Base-by-base conservation (phyloP, 2,888 invertebrate genomes). In the Meandrusa payeni region DNA sequence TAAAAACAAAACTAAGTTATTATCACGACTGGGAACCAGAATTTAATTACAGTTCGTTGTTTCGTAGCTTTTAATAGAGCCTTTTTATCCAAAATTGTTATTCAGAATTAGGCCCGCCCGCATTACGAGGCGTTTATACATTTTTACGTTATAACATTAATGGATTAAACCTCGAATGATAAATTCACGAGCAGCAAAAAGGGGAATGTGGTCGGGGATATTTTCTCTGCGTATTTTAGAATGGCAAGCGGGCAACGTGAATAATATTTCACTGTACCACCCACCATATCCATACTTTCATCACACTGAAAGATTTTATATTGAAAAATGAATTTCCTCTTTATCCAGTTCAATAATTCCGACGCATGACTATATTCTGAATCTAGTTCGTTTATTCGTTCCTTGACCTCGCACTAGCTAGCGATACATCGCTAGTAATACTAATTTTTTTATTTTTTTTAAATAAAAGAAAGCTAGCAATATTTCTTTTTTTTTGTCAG, bases 101-200 rank as follows among this genome's bases (percentile, higher is more conserved):
- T 42, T 36, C 34, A 36, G 42, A 29, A 29, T 42, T 22, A 36
- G 42, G 42, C 37, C 31, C 37, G 42, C 24, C 24, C 19, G 27
- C 38, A 44, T 38, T 31, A 44, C 44, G 33, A 9, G 24, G 43
- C 20, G 17, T 33, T 44, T 27, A 37, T 26, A 44, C 33, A 33
- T 38, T 38, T 37, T 38, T 38, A 33, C 27, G 38, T 44, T 38
- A 26, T 38, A 38, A 32, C 44, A 38, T 44, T 44, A 44, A 44
- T 44, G 38, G 44, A 44, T 44, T 44, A 44, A 38, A 39, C 38
- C 38, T 38, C 44, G 44, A 38, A 32, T 44, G 44, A 44, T 44
- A 39, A 44, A 44, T 44, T 39, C 33, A 38, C 26, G 20, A 26
- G 27, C 38, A 27, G 33, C 38, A 11, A 37, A 41, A 38, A 44